Base-by-base conservation (phyloP, 2,888 invertebrate species). In the Cantharis flavilabris region DNA sequence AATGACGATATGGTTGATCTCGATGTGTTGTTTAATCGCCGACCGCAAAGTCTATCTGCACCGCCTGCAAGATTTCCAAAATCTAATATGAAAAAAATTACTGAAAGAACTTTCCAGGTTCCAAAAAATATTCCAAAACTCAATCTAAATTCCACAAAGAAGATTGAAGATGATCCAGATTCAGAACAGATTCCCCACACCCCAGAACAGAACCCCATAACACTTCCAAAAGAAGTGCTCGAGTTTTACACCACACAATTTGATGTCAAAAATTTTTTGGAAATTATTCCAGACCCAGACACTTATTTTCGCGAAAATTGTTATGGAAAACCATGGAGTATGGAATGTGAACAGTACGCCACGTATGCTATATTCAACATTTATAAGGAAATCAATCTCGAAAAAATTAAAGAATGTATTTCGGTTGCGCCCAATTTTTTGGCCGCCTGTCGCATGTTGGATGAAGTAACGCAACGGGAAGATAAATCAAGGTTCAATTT, bases 231-330 rank as follows among this genome's bases (percentile, higher is more conserved):
- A 13, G 82, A 83, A 18, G 82, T 83, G 64, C 72, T 83, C 1
- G 79, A 80, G 1, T 74, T 79, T 13, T 87, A 84, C 73, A 85
- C 81, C 26, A 78, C 72, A 7, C 76, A 82, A 20, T 86, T 86
- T 72, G 79, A 81, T 30, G 62, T 85, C 9, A 78, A 86, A 5
- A 79, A 81, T 67, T 87, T 84, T 80, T 76, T 87, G 49, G 82
- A 84, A 77, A 77, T 78, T 16, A 82, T 86, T 76, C 86, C 87
- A 3, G 80, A 86, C 77, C 85, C 86, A 0, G 73, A 83, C 3
- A 80, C 80, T 49, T 72, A 81, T 72, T 87, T 86, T 79, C 75
- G 75, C 10, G 79, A 85, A 73, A 86, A 33, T 69, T 69, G 16
- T 16, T 64, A 23, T 65, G 9, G 33, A 63, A 77, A 69, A 18